phyloP scores from a whole-genome alignment of 2,888 invertebrate genomes.

The Melanargia galathea region DNA sequence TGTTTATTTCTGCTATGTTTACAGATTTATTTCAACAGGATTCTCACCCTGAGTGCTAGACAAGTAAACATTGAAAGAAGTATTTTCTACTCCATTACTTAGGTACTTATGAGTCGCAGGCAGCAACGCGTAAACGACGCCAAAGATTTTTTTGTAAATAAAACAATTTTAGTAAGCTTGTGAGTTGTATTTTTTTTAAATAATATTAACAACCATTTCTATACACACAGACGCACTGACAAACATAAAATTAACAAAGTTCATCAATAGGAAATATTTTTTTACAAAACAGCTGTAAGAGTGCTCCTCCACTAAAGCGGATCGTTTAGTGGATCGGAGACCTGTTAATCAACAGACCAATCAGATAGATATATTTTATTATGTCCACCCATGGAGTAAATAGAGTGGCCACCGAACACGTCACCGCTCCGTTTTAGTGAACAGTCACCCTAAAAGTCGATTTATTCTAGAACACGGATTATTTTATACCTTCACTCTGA shows the following conservation, averaged over 20 bases:
- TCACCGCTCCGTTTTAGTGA: too few species aligned
- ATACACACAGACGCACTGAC: constrained; percentile 41
- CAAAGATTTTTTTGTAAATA: constrained; percentile 33
- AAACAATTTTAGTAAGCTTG: constrained; percentile 27
- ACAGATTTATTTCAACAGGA: not conserved
- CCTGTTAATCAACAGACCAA: too few species aligned
- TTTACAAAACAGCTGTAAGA: constrained; percentile 2
- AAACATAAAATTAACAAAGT: constrained; percentile 8
- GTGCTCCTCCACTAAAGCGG: too few species aligned
- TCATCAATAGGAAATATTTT: not conserved
- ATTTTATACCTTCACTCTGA: too few species aligned
- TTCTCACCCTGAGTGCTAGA: not conserved
- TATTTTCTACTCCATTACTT: not conserved
- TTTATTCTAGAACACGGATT: too few species aligned
- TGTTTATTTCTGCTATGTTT: too few species aligned
- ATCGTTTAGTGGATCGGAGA: too few species aligned
- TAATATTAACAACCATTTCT: constrained; percentile 59
- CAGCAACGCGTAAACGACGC: not conserved
- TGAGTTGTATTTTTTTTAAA: constrained; percentile 55
- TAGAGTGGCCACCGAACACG: too few species aligned
- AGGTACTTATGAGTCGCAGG: too few species aligned
- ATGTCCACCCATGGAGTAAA: too few species aligned
- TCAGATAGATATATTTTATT: too few species aligned
- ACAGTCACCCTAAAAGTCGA: too few species aligned
- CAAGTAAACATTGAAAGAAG: not conserved